These are phyloP conservation scores for Chelonia mydas DNA, from an alignment of 2,797 vertebrate species.

Conservation along the genomic window DNA sequence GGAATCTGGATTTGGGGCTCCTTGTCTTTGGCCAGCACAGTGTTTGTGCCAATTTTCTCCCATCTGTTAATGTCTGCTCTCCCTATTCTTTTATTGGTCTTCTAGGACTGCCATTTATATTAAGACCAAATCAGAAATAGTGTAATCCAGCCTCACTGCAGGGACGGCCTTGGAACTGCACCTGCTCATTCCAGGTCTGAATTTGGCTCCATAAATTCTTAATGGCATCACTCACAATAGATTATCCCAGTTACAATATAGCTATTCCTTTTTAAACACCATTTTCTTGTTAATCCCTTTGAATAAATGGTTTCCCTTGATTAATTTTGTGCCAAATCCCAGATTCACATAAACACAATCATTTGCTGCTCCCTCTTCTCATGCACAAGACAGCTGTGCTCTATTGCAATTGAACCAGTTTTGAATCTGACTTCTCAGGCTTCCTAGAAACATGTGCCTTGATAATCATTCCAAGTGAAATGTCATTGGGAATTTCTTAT, in stretches of 20 bases:
- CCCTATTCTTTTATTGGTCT: fast-evolving
- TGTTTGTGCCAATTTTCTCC: neutral
- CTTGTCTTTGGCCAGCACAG: fast-evolving
- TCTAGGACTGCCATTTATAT: fast-evolving
- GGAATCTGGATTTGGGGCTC: neutral
- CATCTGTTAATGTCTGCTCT: neutral
- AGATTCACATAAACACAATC: fast-evolving
- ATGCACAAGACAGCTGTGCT: neutral
- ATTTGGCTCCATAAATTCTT: neutral
- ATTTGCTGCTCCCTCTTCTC: fast-evolving
- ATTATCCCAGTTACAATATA: neutral
- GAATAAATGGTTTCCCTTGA: neutral
- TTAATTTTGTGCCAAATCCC: neutral
- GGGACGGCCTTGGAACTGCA: neutral
- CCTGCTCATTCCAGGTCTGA: neutral
- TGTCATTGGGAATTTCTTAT: neutral
- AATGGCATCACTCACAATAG: neutral
- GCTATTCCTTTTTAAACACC: fast-evolving
- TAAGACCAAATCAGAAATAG: neutral
- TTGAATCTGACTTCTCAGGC: neutral
- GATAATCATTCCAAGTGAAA: neutral
- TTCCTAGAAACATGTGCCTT: neutral
- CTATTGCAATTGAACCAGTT: neutral
- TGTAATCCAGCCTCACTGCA: fast-evolving
- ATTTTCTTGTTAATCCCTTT: fast-evolving